A percentile compares a stretch with the other conserved stretches of the same genome.
Conservation (phyloP, 2,797 vertebrate genomes). For the Gymnocypris eckloni region DNA sequence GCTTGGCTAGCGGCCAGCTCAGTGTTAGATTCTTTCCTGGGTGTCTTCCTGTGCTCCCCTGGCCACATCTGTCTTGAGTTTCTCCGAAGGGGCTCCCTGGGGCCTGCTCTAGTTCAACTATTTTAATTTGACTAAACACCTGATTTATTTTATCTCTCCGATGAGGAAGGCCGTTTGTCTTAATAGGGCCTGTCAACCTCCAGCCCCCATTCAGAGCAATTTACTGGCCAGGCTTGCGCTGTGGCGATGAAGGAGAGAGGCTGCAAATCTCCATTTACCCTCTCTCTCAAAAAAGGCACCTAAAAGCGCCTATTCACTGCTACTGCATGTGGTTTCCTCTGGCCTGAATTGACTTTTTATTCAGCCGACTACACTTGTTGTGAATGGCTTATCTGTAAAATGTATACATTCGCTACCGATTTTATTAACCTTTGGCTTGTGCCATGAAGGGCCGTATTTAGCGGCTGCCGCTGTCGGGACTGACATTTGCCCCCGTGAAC, state of each 20-base stretch:
- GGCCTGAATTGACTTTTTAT: constrained; percentile 97
- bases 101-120: constrained; percentile 98
- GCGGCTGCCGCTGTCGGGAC: constrained; percentile 59
- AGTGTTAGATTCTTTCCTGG: constrained; percentile 82
- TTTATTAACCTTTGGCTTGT: constrained; percentile 97
- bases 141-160: constrained; percentile 99
- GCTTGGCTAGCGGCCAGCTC: constrained; percentile 75
- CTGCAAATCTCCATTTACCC: constrained; percentile 94
- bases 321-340: constrained; percentile 88
- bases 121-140: constrained; percentile 99
- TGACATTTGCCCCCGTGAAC: constrained; percentile 60
- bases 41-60: constrained; percentile 90
- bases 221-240: constrained; percentile 87
- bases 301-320: constrained; percentile 96
- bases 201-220: constrained; percentile 95
- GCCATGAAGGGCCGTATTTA: constrained; percentile 71
- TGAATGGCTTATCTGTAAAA: constrained; percentile 99
- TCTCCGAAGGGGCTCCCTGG: constrained; percentile 92
- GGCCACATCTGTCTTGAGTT: constrained; percentile 99
- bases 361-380: constrained; percentile 93
- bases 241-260: constrained; percentile 86
- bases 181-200: constrained; percentile 99
- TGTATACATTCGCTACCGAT: constrained; percentile 94
- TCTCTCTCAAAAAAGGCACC: constrained; percentile 83
- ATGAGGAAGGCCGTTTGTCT: constrained; percentile 99